These are phyloP conservation scores for Limnephilus marmoratus DNA, from an alignment of 2,888 invertebrate species.

Conservation along the genomic window DNA sequence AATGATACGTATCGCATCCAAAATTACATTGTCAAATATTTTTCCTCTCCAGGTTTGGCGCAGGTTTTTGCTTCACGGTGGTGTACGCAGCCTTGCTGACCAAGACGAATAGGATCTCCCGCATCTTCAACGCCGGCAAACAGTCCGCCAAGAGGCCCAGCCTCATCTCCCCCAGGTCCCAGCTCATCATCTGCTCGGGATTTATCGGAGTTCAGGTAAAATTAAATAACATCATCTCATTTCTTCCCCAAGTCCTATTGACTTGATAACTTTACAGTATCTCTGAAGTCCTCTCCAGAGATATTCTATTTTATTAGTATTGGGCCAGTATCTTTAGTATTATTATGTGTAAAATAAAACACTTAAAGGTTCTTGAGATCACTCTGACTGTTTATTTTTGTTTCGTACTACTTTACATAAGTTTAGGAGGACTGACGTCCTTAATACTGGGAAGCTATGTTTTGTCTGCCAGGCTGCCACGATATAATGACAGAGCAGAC, in stretches of 20 bases:
- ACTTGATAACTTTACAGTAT: not conserved
- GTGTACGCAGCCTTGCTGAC: conserved; percentile 98
- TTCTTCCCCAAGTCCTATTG: not conserved
- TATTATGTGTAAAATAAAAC: too few species aligned
- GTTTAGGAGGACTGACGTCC: too few species aligned
- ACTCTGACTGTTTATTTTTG: too few species aligned
- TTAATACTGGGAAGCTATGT: too few species aligned
- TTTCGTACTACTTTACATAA: too few species aligned
- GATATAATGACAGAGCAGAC: too few species aligned
- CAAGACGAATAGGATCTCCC: conserved; percentile 97
- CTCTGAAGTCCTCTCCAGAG: too few species aligned
- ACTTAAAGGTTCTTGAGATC: too few species aligned
- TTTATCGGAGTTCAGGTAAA: conserved; percentile 91
- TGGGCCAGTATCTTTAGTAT: too few species aligned
- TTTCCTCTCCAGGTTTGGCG: conserved; percentile 82
- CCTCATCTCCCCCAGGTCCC: conserved; percentile 94
- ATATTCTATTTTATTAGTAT: too few species aligned
- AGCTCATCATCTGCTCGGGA: conserved; percentile 91
- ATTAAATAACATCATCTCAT: not conserved
- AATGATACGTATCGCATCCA: too few species aligned
- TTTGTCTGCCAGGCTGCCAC: too few species aligned
- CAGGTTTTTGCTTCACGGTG: conserved; percentile 97
- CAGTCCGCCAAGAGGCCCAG: conserved; percentile 95
- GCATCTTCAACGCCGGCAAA: conserved; percentile 98
- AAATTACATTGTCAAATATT: not conserved